Evolutionary conservation across 1,140 invertebrate genomes (phyloP), one percentile per base, ranked within the genome.

Genomic region (Drosophila teissieri): DNA sequence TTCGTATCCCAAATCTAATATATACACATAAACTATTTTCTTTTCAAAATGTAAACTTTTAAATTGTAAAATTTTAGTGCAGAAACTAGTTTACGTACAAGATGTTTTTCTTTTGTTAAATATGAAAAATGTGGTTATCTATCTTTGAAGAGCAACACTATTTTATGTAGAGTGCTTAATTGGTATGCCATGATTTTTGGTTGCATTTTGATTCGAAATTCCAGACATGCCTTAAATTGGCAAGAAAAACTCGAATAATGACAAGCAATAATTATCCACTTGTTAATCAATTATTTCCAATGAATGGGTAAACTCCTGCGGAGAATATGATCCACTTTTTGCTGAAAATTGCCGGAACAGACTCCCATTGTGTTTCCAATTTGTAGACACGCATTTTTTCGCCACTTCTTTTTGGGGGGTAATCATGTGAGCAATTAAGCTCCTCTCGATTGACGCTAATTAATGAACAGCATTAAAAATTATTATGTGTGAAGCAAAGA

Each of bases 401-500:
- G 40, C 42, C 19, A 34, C 48, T 65, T 74, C 34, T 42, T 42
- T 40, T 37, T 19, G 19, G 37, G n/a, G 40, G 49, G 68, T 81
- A 85, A 86, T 86, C 78, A 72, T 70, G 69, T 46, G 69, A 74
- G 49, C 73, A 89, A 83, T 86, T 72, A 74, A 78, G 67, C 52
- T 45, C 11, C 75, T 69, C 61, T 42, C 73, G 69, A 85, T 80
- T 89, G 84, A 69, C 61, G 58, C 58, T 64, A 61, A 84, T 89
- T 89, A 90, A 89, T 89, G 80, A 84, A 74, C 22, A 61, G 69
- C 69, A 89, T 84, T 89, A 80, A 89, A 89, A 90, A 84, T 89
- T 80, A 89, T 89, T 83, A 89, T 68, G 73, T 67, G 51, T 64
- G 77, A 75, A 64, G 60, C 34, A 45, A 53, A 40, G 52, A 64